Evolutionary conservation across 2,797 vertebrate species (phyloP), one percentile per base, ranked within the genome.

Genomic region (Myotis vivesi): DNA sequence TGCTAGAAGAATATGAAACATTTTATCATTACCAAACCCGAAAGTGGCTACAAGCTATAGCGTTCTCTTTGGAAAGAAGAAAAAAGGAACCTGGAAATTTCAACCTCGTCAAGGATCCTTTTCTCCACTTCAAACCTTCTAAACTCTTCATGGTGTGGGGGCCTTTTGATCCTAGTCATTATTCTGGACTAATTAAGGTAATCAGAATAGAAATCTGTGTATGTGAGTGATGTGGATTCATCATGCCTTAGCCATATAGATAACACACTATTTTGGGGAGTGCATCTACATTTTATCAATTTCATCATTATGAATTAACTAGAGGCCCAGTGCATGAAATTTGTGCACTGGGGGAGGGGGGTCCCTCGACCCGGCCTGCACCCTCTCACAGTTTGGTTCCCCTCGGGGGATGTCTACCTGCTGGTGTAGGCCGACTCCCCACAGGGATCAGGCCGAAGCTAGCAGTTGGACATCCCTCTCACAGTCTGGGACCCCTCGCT

Each of bases 281-380:
- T 44, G 1, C 55, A 25, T 68, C 89, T 87, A 22, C 28, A 62
- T 44, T 80, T 89, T 89, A 80, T 66, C 13, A 89, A 79, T 83
- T 53, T 77, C 44, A 64, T 87, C 57, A 51, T 83, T 96, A 66
- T 87, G 51, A 95, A 91, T 89, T 68, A 38, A 49, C 59, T 30
- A 62, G 59, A 30, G 28, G 28, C 59, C 59, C 2, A 6, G 59
- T 62, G 59, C 59, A 62, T 0, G 2, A 62, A 62, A 62, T 62
- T 62, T 1, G 5, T 62, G 25, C 28, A 30, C 12, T 62, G 12
- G 59, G 5, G 12, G 12, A 30, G 6, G 59, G 59, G 59, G 28
- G 5, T 62, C 6, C 28, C 12, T 62, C 59, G 6, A 12, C 28
- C 12, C 0, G 6, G 12, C 59, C 59, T 62, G 5, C 6, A 15